A percentile compares a stretch with the other conserved stretches of the same genome.
Evolutionary conservation across 2,113 vertebrate species (phyloP).

Genomic region (Phasianus colchicus): DNA sequence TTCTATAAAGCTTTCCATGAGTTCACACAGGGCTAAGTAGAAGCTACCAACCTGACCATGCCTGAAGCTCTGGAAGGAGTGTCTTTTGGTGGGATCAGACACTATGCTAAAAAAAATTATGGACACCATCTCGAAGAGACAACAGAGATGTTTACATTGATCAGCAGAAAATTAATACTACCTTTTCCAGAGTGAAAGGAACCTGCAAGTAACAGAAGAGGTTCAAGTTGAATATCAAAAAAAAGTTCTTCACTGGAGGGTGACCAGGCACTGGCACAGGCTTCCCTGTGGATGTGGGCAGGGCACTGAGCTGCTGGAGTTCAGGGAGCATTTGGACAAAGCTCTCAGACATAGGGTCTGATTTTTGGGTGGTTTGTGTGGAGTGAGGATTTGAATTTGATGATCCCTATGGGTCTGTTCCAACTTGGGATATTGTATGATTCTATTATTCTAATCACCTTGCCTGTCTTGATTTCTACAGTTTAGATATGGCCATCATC

Average conservation of each 20-base stretch:
- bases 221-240: too few relatives aligned
- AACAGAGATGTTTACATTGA: background rate
- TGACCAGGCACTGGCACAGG: too few relatives aligned
- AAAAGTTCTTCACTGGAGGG: too few relatives aligned
- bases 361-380: too few relatives aligned
- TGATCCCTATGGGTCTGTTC: too few relatives aligned
- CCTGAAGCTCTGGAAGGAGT: background rate
- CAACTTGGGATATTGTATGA: too few relatives aligned
- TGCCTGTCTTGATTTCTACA: background rate
- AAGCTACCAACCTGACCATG: background rate
- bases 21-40: background rate
- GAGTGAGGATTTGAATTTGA: too few relatives aligned
- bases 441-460: background rate
- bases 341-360: too few relatives aligned
- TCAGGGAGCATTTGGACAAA: too few relatives aligned
- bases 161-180: background rate
- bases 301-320: too few relatives aligned
- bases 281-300: too few relatives aligned
- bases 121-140: background rate
- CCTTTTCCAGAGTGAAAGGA: background rate
- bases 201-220: background rate
- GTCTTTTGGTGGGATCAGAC: background rate
- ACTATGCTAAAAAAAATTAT: background rate
- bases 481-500: background rate
- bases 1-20: background rate